Base-by-base conservation (phyloP, 2,113 vertebrate genomes). In the Myotis brandtii region DNA sequence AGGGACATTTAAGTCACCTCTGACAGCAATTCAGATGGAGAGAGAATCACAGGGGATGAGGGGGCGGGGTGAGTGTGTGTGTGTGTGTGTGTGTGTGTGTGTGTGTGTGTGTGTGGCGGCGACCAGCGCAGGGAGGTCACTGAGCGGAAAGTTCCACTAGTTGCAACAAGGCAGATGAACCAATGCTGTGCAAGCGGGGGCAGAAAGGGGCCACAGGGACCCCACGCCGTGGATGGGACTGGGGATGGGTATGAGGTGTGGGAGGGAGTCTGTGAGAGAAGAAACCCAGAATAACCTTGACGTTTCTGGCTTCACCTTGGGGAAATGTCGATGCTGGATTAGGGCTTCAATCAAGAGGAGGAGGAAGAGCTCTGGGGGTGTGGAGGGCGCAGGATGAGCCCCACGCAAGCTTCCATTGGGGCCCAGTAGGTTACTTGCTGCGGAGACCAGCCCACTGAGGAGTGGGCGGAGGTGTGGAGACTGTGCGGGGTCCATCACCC, bases 401-500 rank as follows among this genome's bases (percentile, higher is more conserved):
- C 80, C 59, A 64, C 46, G 48, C 62, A 30, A 62, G 2, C 46
- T 48, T 64, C 37, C 52, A 79, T 0, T 40, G 11, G 3, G 70
- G 32, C 23, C 54, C 54, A 37, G 2, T 59, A 34, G 32, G n/a
- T 72, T 40, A 37, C 11, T 6, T 2, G 3, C 52, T 67, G 9
- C 88, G 3, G 1, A 75, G 64, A n/a, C 13, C 20, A 54, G n/a
- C 0, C 3, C 56, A 7, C 54, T 66, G 59, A 48, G 43, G 54
- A 20, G 20, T 5, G 10, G 66, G 50, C 20, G 37, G n/a, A 52
- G 62, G 12, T 4, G 67, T 21, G 48, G 46, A 79, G 43, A 43
- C 9, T 8, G 3, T 2, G 17, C 14, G 12, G 10, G 9, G 54
- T 9, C 54, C 11, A 4, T 18, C 4, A 4, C 13, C 37, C 4